These are phyloP conservation scores for Microctenopoma steveboyesi DNA, from an alignment of 2,797 vertebrate genomes.

Conservation along the genomic window DNA sequence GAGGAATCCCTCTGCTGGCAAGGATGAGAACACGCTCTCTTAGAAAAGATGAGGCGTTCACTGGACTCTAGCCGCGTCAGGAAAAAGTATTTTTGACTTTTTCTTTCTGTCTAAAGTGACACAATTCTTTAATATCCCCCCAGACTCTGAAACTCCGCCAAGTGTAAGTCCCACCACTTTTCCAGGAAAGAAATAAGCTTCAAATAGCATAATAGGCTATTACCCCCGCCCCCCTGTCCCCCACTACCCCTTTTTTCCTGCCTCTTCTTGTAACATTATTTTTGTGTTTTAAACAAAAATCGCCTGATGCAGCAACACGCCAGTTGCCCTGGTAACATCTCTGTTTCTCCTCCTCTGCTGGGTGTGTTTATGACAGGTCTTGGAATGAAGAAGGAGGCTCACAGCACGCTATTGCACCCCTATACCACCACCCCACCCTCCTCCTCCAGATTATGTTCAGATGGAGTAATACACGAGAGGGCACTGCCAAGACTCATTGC, in stretches of 20 bases:
- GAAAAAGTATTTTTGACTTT: constrained; percentile 53
- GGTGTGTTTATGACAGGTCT: constrained; percentile 76
- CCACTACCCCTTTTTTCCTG: constrained; percentile 13
- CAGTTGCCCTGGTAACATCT: constrained; percentile 64
- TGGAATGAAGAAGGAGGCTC: constrained; percentile 69
- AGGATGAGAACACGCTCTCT: constrained; percentile 1
- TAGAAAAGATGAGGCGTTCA: constrained; percentile 56
- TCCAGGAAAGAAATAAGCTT: constrained; percentile 71
- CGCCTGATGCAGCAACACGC: constrained; percentile 59
- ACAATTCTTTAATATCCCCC: constrained; percentile 47
- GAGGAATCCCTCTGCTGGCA: constrained; percentile 71
- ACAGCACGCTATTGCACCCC: constrained; percentile 40
- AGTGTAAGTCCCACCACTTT: constrained; percentile 55
- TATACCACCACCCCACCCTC: background rate
- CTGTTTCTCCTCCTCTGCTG: constrained; percentile 69
- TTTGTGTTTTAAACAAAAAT: constrained; percentile 60
- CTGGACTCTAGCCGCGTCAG: constrained; percentile 56
- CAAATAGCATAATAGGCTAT: constrained; percentile 60
- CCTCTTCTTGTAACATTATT: constrained; percentile 61
- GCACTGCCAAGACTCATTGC: constrained; percentile 78
- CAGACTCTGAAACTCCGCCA: constrained; percentile 50
- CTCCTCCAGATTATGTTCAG: constrained; percentile 80
- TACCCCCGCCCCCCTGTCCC: background rate
- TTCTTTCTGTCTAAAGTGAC: constrained; percentile 50
- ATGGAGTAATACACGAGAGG: constrained; percentile 75